Percentiles rank a stretch among this genome's conserved stretches.
These are phyloP conservation scores for Pangasius krempfi DNA, from an alignment of 2,797 vertebrate species.

Conservation along the genomic window DNA sequence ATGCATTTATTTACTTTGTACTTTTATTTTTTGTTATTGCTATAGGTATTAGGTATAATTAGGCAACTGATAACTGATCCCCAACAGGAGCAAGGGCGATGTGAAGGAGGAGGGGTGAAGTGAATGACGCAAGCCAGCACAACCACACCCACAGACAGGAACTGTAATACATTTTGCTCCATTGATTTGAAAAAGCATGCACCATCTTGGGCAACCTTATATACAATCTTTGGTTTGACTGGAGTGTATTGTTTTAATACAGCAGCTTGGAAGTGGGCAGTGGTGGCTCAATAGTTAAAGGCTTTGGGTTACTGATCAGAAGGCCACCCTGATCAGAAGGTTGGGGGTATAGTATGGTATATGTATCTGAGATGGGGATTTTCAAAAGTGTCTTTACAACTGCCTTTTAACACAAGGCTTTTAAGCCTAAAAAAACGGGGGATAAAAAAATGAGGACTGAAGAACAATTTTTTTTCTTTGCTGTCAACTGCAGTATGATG, in stretches of 20 bases:
- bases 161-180: neutral
- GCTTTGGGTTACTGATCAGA: neutral
- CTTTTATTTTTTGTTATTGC: neutral
- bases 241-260: neutral
- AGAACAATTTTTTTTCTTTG: too few species aligned
- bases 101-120: neutral
- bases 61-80: neutral
- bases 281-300: neutral
- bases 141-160: too few species aligned
- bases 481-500: too few species aligned
- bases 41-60: neutral
- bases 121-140: neutral
- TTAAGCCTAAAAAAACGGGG: neutral
- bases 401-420: neutral
- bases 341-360: neutral
- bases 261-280: neutral
- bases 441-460: too few species aligned
- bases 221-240: neutral
- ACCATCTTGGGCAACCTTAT: neutral
- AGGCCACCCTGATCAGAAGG: neutral
- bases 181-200: neutral
- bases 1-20: neutral
- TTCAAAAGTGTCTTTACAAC: neutral
- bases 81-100: neutral
- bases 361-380: too few species aligned